These are phyloP conservation scores for Aurelia coerulea DNA, from an alignment of 30 jellyfish, hydroid and myxozoan genomes.

Conservation along the genomic window DNA sequence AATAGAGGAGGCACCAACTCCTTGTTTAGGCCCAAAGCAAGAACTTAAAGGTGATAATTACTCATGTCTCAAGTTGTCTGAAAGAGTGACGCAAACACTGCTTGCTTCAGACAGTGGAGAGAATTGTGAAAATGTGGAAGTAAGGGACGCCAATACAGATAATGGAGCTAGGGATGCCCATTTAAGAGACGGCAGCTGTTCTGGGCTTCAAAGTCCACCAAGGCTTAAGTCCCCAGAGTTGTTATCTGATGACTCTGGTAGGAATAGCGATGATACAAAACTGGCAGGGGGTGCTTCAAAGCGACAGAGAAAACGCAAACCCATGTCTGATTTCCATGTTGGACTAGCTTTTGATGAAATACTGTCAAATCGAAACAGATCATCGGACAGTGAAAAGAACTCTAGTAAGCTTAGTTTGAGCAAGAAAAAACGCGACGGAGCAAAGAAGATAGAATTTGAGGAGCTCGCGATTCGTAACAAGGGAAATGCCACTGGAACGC, in stretches of 20 bases:
- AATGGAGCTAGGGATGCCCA: too few species aligned
- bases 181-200: not conserved
- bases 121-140: too few species aligned
- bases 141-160: too few species aligned
- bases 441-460: conserved; percentile 17
- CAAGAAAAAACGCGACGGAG: conserved; percentile 42
- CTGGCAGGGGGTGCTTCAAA: conserved; percentile 25
- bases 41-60: too few species aligned
- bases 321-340: conserved; percentile 77
- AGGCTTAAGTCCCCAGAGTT: not conserved
- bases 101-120: too few species aligned
- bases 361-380: conserved; percentile 37
- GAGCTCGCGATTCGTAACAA: not conserved
- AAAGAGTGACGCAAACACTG: too few species aligned
- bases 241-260: conserved; percentile 29
- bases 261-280: conserved; percentile 19
- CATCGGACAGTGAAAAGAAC: conserved; percentile 42
- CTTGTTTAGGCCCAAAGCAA: too few species aligned
- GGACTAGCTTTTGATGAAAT: conserved; percentile 72
- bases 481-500: not conserved
- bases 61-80: too few species aligned
- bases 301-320: conserved; percentile 82
- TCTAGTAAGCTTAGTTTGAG: conserved; percentile 15
- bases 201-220: not conserved
- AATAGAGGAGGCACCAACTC: too few species aligned